Percentiles rank a stretch among this genome's conserved stretches.
Evolutionary conservation across 2,888 invertebrate genomes (phyloP).

Genomic region (Lingula anatina): DNA sequence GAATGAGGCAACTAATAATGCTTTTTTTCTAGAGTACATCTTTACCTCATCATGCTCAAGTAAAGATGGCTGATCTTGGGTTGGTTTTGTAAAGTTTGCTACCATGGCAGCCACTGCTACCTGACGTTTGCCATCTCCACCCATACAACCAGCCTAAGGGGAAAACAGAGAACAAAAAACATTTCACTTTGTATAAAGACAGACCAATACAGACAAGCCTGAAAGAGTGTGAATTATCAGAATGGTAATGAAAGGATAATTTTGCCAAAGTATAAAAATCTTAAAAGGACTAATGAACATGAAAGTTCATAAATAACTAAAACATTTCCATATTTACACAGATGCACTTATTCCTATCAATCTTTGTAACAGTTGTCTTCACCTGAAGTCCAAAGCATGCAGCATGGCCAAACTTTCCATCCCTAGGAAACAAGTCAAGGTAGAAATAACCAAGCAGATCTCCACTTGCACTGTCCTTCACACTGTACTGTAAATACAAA

Average conservation of each 20-base stretch:
- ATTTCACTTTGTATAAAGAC: too few species aligned
- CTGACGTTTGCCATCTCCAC: slow-evolving; percentile 40
- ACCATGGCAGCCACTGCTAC: slow-evolving; percentile 55
- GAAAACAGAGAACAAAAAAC: slow-evolving; percentile 6
- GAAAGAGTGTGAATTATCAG: background rate
- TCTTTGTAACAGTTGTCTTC: too few species aligned
- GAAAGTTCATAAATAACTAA: too few species aligned
- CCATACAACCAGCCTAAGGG: slow-evolving; percentile 42
- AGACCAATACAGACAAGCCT: background rate
- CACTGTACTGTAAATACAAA: slow-evolving; percentile 52
- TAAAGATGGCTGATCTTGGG: slow-evolving; percentile 53
- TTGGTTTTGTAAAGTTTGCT: slow-evolving; percentile 56
- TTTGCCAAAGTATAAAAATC: too few species aligned
- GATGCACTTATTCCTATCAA: too few species aligned
- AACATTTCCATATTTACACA: too few species aligned
- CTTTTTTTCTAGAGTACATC: too few species aligned
- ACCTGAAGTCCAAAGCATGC: slow-evolving; percentile 54
- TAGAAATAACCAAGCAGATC: slow-evolving; percentile 55
- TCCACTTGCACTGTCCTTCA: slow-evolving; percentile 44
- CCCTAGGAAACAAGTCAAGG: slow-evolving; percentile 55
- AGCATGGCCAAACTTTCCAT: slow-evolving; percentile 57
- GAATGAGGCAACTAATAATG: too few species aligned
- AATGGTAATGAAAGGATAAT: too few species aligned
- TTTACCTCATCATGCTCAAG: slow-evolving; percentile 55
- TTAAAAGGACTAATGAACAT: too few species aligned